Evolutionary conservation across 1,140 invertebrate species (phyloP).

Genomic region (Ladona fulva): DNA sequence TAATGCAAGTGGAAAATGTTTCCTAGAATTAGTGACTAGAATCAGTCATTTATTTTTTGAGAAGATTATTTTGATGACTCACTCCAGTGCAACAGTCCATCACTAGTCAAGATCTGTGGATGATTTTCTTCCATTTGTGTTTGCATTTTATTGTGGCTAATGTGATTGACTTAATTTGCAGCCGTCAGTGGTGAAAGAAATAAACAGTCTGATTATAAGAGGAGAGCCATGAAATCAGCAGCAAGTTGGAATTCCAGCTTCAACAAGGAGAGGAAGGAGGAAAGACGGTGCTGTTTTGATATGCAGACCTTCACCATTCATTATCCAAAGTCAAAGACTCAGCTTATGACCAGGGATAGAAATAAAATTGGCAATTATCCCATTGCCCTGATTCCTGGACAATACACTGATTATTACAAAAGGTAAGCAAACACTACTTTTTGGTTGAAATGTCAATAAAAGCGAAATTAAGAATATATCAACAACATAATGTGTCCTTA

Average conservation of each 20-base stretch:
- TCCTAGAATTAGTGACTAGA: no score
- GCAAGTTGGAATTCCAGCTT: constrained; percentile 81
- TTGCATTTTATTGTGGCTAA: constrained; percentile 11
- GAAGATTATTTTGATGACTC: no score
- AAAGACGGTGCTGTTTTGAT: constrained; percentile 59
- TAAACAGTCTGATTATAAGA: constrained; percentile 57
- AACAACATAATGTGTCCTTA: no score
- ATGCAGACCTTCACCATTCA: constrained; percentile 68
- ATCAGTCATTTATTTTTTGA: no score
- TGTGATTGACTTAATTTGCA: constrained; percentile 23
- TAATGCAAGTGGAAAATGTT: no score
- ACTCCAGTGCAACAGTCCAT: no score
- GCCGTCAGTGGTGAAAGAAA: constrained; percentile 43
- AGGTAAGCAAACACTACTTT: no score
- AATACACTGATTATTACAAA: constrained; percentile 80
- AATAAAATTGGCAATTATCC: constrained; percentile 70
- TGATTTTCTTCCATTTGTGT: no score
- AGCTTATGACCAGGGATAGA: constrained; percentile 39
- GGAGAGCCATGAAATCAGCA: constrained; percentile 78
- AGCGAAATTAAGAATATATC: no score
- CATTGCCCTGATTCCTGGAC: constrained; percentile 82
- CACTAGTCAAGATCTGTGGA: no score
- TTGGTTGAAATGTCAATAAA: no score
- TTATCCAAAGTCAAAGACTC: constrained; percentile 42
- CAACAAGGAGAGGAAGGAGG: constrained; percentile 63